Percentiles rank a stretch among this genome's conserved stretches.
phyloP scores from a whole-genome alignment of 2,888 invertebrate species.

The Drosophila subsilvestris region DNA sequence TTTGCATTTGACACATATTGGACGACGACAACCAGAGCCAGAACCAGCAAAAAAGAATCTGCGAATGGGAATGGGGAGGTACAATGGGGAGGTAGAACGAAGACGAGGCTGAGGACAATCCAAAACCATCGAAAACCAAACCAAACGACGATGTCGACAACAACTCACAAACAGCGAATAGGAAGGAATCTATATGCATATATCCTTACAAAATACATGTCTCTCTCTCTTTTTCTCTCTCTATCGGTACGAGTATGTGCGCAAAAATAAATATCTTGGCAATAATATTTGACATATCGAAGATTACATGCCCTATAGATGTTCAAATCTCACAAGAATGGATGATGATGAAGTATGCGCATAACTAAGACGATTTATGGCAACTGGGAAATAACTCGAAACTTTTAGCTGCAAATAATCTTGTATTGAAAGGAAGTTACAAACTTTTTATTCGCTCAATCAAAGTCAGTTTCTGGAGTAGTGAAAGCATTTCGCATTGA shows the following conservation, averaged over 20 bases:
- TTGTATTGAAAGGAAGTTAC: neutral
- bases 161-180: conserved; percentile 5
- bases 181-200: conserved; percentile 14
- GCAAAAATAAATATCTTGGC: conserved; percentile 9
- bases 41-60: conserved; percentile 16
- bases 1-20: conserved; percentile 81
- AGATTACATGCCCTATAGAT: conserved; percentile 18
- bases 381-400: neutral
- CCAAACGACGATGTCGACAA: conserved; percentile 31
- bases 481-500: no score
- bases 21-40: conserved; percentile 66
- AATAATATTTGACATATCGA: conserved; percentile 6
- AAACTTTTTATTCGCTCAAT: no score
- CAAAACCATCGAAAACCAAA: conserved; percentile 35
- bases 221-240: neutral
- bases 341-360: neutral
- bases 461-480: no score
- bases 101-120: conserved; percentile 53
- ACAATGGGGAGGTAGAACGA: conserved; percentile 50
- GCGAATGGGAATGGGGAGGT: conserved; percentile 30
- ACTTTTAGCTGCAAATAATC: neutral
- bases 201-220: conserved; percentile 18
- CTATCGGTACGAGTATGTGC: neutral
- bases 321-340: neutral
- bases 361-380: neutral